Evolutionary conservation across 2,113 vertebrate genomes (phyloP), one percentile per base, ranked within the genome.

Genomic region (Thalassarche chlororhynchos): DNA sequence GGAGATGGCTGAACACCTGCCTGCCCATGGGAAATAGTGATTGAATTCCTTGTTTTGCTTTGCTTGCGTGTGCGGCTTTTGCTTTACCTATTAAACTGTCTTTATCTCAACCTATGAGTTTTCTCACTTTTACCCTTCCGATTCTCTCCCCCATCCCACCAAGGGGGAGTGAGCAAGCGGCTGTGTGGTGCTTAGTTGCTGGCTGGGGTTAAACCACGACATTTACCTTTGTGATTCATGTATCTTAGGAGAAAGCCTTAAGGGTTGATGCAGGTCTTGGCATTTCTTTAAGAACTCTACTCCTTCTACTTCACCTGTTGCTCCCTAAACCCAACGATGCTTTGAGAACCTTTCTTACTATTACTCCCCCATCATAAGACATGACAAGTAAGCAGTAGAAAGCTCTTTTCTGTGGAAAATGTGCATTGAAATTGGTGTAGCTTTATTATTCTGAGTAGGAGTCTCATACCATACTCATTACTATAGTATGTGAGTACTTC

Each of bases 391-490:
- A 95, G 31, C 25, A 66, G 46, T 3, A 71, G 51, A 87, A 74
- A 89, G 38, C 9, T 81, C 12, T 87, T 90, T 62, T 60, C 44
- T 76, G 38, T 60, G 40, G 36, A 79, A 97, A 94, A 79, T 8
- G 9, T 60, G 40, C 47, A 76, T 8, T 91, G 34, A 79, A 84
- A 69, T 79, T 57, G 26, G 13, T 57, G 13, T 61, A 57, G 28
- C 26, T 93, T 96, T 91, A n/a, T 89, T 79, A 49, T 85, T 90
- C 66, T 85, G 40, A 89, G n/a, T 94, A 91, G 93, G 81, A 60
- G 4, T 44, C 19, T 75, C 23, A 23, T 32, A 65, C 70, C 4
- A 4, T 52, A 61, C 34, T 96, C 84, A 91, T 94, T 89, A 66
- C 62, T 82, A 28, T 57, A 83, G 20, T 36, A 34, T 40, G 28